These are phyloP conservation scores for Hemaris fuciformis DNA, from an alignment of 2,888 invertebrate species.

Conservation along the genomic window DNA sequence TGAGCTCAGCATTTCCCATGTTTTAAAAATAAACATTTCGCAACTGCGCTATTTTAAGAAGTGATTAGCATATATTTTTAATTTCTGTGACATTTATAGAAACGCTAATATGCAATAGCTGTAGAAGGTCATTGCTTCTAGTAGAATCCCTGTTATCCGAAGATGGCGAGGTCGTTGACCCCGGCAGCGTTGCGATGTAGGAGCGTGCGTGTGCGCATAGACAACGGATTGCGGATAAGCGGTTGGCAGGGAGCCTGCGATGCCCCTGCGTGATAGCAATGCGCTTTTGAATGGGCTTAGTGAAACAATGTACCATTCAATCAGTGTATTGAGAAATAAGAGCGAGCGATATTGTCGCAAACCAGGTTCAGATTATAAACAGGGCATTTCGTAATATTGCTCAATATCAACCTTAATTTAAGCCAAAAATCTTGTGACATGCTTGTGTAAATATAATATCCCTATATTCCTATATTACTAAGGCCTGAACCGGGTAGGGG, in stretches of 20 bases:
- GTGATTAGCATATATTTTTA: not conserved
- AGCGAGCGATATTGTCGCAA: not conserved
- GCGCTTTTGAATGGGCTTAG: not conserved
- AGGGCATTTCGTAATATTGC: not conserved
- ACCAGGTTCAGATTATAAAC: not conserved
- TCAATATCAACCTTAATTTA: too few relatives aligned
- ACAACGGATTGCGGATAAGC: constrained; percentile 62
- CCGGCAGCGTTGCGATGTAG: constrained; percentile 53
- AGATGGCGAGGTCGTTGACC: constrained; percentile 64
- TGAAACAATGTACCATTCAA: constrained; percentile 14
- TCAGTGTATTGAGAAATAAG: not conserved
- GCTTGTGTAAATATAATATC: too few relatives aligned
- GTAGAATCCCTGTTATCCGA: constrained; percentile 36
- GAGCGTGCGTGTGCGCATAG: constrained; percentile 59
- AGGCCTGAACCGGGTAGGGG: too few relatives aligned
- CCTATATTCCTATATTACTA: too few relatives aligned
- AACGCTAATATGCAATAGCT: too few relatives aligned
- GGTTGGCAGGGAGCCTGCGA: constrained; percentile 45
- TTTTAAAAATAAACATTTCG: not conserved
- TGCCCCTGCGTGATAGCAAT: not conserved
- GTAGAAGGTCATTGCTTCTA: constrained; percentile 35
- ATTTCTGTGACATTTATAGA: not conserved
- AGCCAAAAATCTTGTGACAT: too few relatives aligned
- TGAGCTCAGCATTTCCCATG: not conserved
- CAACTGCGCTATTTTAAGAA: not conserved